Evolutionary conservation across 1,140 invertebrate genomes (phyloP).

Genomic region (Trinorchestia longiramus): DNA sequence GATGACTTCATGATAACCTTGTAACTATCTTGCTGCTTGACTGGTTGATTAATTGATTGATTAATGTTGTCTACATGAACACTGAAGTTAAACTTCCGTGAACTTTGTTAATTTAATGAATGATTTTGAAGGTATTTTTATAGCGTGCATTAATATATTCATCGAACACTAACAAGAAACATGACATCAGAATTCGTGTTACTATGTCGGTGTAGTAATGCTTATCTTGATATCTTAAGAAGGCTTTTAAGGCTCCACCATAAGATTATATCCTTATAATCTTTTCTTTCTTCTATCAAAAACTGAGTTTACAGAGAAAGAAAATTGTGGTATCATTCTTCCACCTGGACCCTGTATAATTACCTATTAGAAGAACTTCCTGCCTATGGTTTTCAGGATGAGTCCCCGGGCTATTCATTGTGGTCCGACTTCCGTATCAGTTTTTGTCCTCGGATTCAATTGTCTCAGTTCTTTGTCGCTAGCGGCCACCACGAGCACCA

Average conservation of each 20-base stretch:
- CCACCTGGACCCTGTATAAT: not conserved
- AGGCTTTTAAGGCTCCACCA: not conserved
- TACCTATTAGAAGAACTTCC: not conserved
- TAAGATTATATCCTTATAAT: not conserved
- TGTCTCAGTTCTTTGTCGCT: not conserved
- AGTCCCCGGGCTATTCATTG: not conserved
- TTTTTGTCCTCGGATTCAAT: constrained; percentile 40
- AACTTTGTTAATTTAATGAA: not conserved
- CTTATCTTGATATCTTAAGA: not conserved
- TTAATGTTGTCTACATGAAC: not conserved
- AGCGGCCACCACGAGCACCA: not conserved
- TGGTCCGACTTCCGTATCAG: not conserved
- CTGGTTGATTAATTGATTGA: not conserved
- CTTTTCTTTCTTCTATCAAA: not conserved
- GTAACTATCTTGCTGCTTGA: not conserved
- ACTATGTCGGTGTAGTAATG: not conserved
- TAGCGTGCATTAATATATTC: not conserved
- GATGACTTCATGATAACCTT: not conserved
- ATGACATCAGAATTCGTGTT: not conserved
- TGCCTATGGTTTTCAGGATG: constrained; percentile 6
- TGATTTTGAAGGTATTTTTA: not conserved
- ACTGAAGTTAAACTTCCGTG: too few relatives aligned
- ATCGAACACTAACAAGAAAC: not conserved
- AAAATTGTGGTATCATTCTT: not conserved
- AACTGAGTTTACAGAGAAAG: not conserved